A percentile compares a stretch with the other conserved stretches of the same genome.
phyloP scores from a whole-genome alignment of 1,140 invertebrate genomes.

The Euwallacea fornicatus region DNA sequence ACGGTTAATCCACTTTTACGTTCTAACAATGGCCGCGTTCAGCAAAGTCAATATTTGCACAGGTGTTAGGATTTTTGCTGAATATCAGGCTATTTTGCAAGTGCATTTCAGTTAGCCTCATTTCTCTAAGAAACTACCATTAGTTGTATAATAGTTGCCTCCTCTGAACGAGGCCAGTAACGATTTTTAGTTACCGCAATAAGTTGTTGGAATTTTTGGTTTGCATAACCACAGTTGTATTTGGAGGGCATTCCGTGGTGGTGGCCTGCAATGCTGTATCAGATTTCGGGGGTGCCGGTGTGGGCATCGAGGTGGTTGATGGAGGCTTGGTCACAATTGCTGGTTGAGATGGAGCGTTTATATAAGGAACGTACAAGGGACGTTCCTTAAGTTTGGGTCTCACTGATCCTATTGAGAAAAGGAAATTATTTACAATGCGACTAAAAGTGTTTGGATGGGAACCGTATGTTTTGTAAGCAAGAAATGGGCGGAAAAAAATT shows the following conservation, averaged over 20 bases:
- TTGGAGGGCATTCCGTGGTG: constrained; percentile 70
- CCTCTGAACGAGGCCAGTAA: neutral
- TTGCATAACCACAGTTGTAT: constrained; percentile 56
- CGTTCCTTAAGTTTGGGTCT: constrained; percentile 68
- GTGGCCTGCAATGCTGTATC: constrained; percentile 54
- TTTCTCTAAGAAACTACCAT: no score
- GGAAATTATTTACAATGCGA: neutral
- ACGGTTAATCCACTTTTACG: no score
- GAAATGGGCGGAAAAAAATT: no score
- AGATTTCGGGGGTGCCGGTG: constrained; percentile 51
- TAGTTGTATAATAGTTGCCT: no score
- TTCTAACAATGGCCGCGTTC: neutral
- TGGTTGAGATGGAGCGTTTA: constrained; percentile 56
- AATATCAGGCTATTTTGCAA: no score
- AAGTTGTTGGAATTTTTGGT: constrained; percentile 65
- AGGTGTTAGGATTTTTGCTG: no score
- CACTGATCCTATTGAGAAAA: constrained; percentile 61
- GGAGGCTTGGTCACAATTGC: constrained; percentile 55
- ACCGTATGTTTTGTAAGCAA: no score
- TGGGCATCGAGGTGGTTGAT: constrained; percentile 52
- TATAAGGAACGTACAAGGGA: constrained; percentile 58
- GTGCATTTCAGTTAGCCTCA: no score
- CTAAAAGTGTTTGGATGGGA: no score
- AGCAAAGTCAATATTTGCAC: neutral
- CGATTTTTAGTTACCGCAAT: constrained; percentile 47